Percentiles rank a stretch among this genome's conserved stretches.
Conservation (phyloP, 2,113 vertebrate species). For the Anseranas semipalmata region DNA sequence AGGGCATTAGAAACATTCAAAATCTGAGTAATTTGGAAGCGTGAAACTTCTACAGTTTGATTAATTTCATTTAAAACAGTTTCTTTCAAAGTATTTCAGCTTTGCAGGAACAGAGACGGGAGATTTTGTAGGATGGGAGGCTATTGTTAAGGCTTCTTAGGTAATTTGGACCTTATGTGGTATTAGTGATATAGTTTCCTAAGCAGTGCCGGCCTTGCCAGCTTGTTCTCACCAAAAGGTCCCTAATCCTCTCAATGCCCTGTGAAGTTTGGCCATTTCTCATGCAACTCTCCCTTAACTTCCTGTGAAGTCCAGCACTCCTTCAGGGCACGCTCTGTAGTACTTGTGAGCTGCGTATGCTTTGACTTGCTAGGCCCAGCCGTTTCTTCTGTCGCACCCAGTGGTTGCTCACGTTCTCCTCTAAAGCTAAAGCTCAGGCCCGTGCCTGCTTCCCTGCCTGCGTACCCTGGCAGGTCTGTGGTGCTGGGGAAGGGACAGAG, state of each 20-base stretch:
- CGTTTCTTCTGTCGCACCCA: fast-evolving
- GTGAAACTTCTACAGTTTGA: not conserved
- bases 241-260: not conserved
- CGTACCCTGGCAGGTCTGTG: not conserved
- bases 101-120: not conserved
- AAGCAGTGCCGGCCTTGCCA: not conserved
- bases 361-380: not conserved
- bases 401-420: not conserved
- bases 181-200: not conserved
- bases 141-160: not conserved
- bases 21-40: not conserved
- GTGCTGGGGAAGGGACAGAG: not conserved
- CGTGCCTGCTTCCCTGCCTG: not conserved
- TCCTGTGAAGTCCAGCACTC: not conserved
- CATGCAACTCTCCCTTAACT: not conserved
- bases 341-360: not conserved
- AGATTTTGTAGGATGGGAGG: not conserved
- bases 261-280: not conserved
- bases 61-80: not conserved
- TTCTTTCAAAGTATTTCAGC: not conserved
- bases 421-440: not conserved
- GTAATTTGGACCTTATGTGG: not conserved
- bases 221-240: not conserved
- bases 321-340: fast-evolving
- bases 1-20: not conserved